Base-by-base conservation (phyloP, 2,888 invertebrate species). In the Lagria hirta region DNA sequence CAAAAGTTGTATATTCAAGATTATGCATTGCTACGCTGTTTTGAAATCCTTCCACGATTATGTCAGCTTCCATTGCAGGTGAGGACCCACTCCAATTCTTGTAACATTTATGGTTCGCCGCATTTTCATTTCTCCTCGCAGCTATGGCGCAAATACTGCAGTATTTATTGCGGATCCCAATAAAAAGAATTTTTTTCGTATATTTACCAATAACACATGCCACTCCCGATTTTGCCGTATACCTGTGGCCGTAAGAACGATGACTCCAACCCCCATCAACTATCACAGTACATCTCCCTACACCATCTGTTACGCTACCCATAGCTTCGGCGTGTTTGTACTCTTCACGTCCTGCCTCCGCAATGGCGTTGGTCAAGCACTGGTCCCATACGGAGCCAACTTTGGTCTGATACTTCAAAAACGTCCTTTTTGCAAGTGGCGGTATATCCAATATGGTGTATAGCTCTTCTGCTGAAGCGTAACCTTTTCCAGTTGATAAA, bases 161-260 rank as follows among this genome's bases (percentile, higher is more conserved):
- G 43, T 32, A 53, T 45, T 50, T 55, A 22, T 55, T 55, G 20
- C 48, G 8, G 10, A 55, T 44, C 11, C 40, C 52, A 4, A 53
- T 16, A 42, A 28, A 53, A 12, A 53, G 14, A 2, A 53, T 11
- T 32, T 53, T 26, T 12, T 26, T 27, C 5, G 49, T 51, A 10
- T 24, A 4, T 5, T 41, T 13, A 5, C 52, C 54, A 14, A 52
- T 54, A 13, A 33, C 42, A n/a, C 29, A 16, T 7, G 40, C 51
- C 50, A 28, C 26, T 12, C 54, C 54, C 6, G 51, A 54, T 11
- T 34, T 15, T 3, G 54, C 26, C 21, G 45, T 44, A 34, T 36
- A 54, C 12, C 42, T 48, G 11, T 30, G 27, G 3, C 43, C 45
- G 22, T 51, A 52, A 16, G 44, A 45, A 7, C 51, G 1, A 16